Conservation (phyloP, 2,888 invertebrate species). For the Perdita meconis region DNA sequence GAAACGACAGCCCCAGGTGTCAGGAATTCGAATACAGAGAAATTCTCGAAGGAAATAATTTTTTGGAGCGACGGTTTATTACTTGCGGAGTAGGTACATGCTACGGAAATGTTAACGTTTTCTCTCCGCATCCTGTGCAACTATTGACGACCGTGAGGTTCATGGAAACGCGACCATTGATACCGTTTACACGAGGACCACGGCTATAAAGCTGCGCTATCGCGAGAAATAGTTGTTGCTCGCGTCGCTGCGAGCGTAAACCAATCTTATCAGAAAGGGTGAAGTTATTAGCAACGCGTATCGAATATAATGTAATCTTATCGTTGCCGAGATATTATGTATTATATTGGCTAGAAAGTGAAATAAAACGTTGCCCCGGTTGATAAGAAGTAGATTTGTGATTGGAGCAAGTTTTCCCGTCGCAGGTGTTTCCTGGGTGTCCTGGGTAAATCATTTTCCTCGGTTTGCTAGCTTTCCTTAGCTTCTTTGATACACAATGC, state of each 20-base stretch:
- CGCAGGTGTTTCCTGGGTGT: slow-evolving; percentile 9
- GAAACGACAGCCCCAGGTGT: too few relatives aligned
- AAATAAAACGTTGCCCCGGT: slow-evolving; percentile 27
- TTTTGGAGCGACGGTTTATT: too few relatives aligned
- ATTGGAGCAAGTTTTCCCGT: background rate
- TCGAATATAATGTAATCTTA: slow-evolving; percentile 54
- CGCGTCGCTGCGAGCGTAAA: slow-evolving; percentile 22
- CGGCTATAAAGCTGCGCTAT: slow-evolving; percentile 26
- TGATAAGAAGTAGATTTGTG: slow-evolving; percentile 17
- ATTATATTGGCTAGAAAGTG: slow-evolving; percentile 13
- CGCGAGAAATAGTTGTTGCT: slow-evolving; percentile 41
- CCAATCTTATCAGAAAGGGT: slow-evolving; percentile 58
- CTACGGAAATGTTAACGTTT: too few relatives aligned
- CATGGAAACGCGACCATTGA: slow-evolving; percentile 1
- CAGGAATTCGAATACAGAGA: too few relatives aligned
- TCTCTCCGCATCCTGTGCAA: background rate
- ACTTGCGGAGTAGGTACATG: too few relatives aligned
- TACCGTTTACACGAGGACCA: background rate
- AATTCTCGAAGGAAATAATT: too few relatives aligned
- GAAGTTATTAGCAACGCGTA: slow-evolving; percentile 51
- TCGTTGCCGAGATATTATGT: slow-evolving; percentile 32
- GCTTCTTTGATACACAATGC: too few relatives aligned
- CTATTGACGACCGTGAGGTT: background rate
- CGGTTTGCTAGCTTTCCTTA: too few relatives aligned
- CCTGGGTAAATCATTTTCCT: background rate